Evolutionary conservation across 30 jellyfish, hydroid and myxozoan genomes (phyloP).

Genomic region (Hydractinia symbiolongicarpus): DNA sequence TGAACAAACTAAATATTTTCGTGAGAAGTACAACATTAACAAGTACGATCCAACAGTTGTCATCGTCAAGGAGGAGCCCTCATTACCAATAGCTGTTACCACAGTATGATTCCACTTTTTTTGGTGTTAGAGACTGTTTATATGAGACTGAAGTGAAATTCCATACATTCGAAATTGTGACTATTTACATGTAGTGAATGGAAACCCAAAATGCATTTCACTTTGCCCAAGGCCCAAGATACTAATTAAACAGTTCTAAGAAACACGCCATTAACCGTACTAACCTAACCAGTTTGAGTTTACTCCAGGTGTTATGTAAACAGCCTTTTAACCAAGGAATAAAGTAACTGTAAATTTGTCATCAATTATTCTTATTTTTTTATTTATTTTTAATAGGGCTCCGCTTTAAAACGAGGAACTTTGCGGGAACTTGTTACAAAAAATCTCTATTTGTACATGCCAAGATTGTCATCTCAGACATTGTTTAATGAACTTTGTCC

Average conservation of each 20-base stretch:
- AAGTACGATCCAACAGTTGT: slow-evolving; percentile 52
- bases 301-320: too few relatives aligned
- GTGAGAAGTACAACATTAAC: slow-evolving; percentile 49
- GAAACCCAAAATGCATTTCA: too few relatives aligned
- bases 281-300: too few relatives aligned
- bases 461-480: slow-evolving; percentile 68
- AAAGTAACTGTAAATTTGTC: too few relatives aligned
- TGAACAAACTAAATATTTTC: slow-evolving; percentile 11
- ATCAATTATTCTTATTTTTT: background rate
- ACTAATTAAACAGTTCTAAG: too few relatives aligned
- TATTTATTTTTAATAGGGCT: slow-evolving; percentile 34
- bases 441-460: slow-evolving; percentile 52
- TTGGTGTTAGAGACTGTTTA: too few relatives aligned
- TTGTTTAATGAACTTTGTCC: slow-evolving; percentile 71
- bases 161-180: too few relatives aligned
- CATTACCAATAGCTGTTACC: slow-evolving; percentile 53
- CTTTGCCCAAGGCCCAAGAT: too few relatives aligned
- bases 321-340: too few relatives aligned
- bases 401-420: slow-evolving; percentile 57
- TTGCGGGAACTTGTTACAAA: slow-evolving; percentile 50
- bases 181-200: too few relatives aligned
- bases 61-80: slow-evolving; percentile 78
- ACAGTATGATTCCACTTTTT: slow-evolving; percentile 32
- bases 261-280: too few relatives aligned
- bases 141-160: too few relatives aligned